Percentiles rank a stretch among this genome's conserved stretches.
These are phyloP conservation scores for Sicus ferrugineus DNA, from an alignment of 2,888 invertebrate species.

Conservation along the genomic window DNA sequence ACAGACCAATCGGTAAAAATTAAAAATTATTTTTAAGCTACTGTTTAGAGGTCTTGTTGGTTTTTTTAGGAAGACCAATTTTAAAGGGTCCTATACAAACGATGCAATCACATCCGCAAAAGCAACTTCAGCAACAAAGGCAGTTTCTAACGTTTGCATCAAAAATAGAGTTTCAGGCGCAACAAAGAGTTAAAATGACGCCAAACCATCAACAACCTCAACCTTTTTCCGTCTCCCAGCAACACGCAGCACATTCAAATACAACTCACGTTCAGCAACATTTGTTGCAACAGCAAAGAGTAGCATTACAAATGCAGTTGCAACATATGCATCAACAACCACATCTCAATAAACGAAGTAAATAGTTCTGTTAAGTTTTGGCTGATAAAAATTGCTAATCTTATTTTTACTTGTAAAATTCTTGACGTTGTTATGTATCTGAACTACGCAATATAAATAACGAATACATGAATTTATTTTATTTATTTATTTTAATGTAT, in stretches of 20 bases:
- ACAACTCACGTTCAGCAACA: conserved; percentile 58
- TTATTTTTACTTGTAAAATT: neutral
- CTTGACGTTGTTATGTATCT: neutral
- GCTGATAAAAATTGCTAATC: neutral
- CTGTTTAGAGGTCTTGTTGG: neutral
- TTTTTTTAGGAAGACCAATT: conserved; percentile 59
- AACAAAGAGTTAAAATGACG: conserved; percentile 49
- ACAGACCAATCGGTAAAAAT: conserved; percentile 52
- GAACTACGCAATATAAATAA: neutral
- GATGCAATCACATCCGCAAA: conserved; percentile 35
- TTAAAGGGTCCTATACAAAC: conserved; percentile 56
- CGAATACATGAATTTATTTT: no score
- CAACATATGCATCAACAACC: conserved; percentile 55
- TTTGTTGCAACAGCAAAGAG: conserved; percentile 50
- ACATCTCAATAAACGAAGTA: conserved; percentile 19
- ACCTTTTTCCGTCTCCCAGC: conserved; percentile 46
- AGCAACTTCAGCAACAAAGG: conserved; percentile 40
- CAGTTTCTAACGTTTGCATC: conserved; percentile 48
- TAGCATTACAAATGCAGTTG: conserved; percentile 44
- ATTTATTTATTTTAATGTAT: no score
- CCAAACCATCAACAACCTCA: conserved; percentile 43
- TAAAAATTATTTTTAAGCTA: conserved; percentile 3
- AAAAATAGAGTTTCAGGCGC: conserved; percentile 56
- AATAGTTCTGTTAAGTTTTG: neutral
- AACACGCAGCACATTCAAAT: conserved; percentile 46